Evolutionary conservation across 2,797 vertebrate species (phyloP).

Genomic region (Anabas testudineus): DNA sequence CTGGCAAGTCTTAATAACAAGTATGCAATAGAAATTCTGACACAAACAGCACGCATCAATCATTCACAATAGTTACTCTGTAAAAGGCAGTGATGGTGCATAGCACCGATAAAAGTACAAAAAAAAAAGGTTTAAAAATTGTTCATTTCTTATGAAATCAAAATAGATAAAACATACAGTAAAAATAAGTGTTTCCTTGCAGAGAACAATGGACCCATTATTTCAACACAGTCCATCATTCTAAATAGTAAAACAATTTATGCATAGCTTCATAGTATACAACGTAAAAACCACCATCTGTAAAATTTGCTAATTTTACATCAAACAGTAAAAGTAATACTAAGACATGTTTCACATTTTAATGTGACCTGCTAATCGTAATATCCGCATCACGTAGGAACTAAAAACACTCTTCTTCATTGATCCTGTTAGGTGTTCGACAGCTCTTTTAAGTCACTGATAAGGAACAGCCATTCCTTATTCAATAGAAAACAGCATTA

Average conservation of each 20-base stretch:
- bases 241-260: constrained; percentile 40
- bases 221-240: constrained; percentile 42
- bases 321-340: constrained; percentile 66
- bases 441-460: constrained; percentile 29
- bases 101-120: constrained; percentile 74
- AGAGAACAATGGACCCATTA: constrained; percentile 34
- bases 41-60: constrained; percentile 13
- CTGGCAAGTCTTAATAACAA: constrained; percentile 32
- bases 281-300: constrained; percentile 45
- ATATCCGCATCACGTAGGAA: constrained; percentile 17
- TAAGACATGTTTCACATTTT: constrained; percentile 70
- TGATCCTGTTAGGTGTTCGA: constrained; percentile 52
- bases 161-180: constrained; percentile 47
- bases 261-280: constrained; percentile 29
- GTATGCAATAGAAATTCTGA: constrained; percentile 10
- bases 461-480: constrained; percentile 34
- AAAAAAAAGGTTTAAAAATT: constrained; percentile 31
- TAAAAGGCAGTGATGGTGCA: constrained; percentile 69
- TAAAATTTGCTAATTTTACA: constrained; percentile 43
- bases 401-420: constrained; percentile 52
- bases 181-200: constrained; percentile 62
- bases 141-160: constrained; percentile 45
- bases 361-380: constrained; percentile 40
- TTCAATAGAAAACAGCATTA: constrained; percentile 38
- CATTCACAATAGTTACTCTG: constrained; percentile 29